Evolutionary conservation across 2,113 vertebrate genomes (phyloP).

Genomic region (Thermophis baileyi): DNA sequence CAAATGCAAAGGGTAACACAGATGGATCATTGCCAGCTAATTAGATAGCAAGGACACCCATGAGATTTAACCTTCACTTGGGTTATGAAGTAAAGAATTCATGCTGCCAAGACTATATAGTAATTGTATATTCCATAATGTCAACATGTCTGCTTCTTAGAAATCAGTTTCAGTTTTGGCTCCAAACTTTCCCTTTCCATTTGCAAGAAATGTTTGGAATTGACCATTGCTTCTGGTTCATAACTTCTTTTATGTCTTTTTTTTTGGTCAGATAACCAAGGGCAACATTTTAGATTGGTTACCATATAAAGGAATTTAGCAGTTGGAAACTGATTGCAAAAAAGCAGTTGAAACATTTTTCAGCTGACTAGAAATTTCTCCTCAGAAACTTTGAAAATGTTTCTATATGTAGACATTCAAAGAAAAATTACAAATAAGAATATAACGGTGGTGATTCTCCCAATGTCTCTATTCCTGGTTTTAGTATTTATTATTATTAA

Average conservation of each 20-base stretch:
- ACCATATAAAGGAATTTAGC: not conserved
- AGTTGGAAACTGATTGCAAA: not conserved
- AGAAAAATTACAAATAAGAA: not conserved
- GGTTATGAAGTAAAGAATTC: constrained; percentile 17
- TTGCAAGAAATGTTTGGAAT: constrained; percentile 7
- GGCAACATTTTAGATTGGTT: not conserved
- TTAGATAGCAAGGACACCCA: constrained; percentile 8
- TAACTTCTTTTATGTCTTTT: not conserved
- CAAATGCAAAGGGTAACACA: not conserved
- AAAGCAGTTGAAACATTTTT: not conserved
- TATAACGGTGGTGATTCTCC: not conserved
- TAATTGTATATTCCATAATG: not conserved
- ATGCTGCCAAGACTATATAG: constrained; percentile 17
- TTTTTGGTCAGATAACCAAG: not conserved
- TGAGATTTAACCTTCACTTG: constrained; percentile 3
- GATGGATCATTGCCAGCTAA: not conserved
- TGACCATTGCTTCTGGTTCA: not conserved
- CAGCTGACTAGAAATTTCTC: not conserved
- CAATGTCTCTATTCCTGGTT: not conserved
- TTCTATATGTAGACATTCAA: not conserved
- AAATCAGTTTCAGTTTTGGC: not conserved
- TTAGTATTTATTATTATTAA: not conserved
- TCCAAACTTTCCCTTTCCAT: constrained; percentile 14
- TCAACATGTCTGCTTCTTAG: constrained; percentile 31
- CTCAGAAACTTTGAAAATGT: not conserved